Percentiles rank a stretch among this genome's conserved stretches.
These are phyloP conservation scores for Allacma fusca DNA, from an alignment of 2,888 invertebrate genomes.

Conservation along the genomic window DNA sequence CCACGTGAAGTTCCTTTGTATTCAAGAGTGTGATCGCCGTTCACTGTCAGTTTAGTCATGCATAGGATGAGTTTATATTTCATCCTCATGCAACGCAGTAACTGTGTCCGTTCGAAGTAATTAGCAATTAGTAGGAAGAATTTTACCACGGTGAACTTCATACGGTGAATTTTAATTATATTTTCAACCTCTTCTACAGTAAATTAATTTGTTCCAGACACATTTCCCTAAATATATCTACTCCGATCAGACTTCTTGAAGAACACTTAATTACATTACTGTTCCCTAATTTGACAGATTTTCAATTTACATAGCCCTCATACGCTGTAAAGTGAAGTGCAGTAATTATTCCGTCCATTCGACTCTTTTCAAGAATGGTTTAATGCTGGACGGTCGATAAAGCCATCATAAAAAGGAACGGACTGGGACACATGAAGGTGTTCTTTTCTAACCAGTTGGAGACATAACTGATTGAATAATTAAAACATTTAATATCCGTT, in stretches of 20 bases:
- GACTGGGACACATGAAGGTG: not conserved
- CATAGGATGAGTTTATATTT: conserved; percentile 12
- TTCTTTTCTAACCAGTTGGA: conserved; percentile 5
- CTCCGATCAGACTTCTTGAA: not conserved
- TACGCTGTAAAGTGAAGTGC: not conserved
- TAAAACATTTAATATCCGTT: conserved; percentile 3
- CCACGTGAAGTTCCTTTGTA: conserved; percentile 19
- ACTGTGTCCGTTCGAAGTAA: conserved; percentile 31
- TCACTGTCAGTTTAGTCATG: conserved; percentile 23
- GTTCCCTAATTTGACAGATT: not conserved
- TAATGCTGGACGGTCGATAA: not conserved
- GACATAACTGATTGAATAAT: conserved; percentile 17
- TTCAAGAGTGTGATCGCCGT: conserved; percentile 10
- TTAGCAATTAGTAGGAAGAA: conserved; percentile 30
- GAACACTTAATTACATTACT: conserved; percentile 6
- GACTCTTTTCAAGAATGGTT: not conserved
- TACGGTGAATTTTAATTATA: conserved; percentile 32
- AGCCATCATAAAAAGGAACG: not conserved
- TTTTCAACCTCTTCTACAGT: conserved; percentile 1
- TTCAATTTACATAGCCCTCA: not conserved
- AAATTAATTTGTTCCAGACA: not conserved
- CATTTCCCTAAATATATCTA: not conserved
- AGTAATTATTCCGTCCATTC: not conserved
- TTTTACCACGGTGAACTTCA: conserved; percentile 5
- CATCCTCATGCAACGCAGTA: conserved; percentile 13